phyloP scores from a whole-genome alignment of 1,140 invertebrate species.

The Meloidogyne chitwoodi region DNA sequence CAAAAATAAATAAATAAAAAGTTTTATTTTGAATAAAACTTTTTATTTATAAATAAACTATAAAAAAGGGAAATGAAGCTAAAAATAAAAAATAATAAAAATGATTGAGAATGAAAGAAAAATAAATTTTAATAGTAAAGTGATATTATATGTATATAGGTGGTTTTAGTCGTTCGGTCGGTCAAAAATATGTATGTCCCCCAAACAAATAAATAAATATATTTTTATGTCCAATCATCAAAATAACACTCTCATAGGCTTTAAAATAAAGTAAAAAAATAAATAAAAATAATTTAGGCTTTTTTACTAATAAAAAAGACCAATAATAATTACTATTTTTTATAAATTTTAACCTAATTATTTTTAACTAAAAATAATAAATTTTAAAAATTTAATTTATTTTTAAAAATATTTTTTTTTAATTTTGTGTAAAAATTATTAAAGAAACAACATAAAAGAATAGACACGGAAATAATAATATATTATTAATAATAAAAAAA shows the following conservation, averaged over 20 bases:
- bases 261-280: background rate
- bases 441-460: background rate
- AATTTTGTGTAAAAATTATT: no score
- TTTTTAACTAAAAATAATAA: no score
- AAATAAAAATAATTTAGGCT: background rate
- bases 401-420: no score
- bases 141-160: background rate
- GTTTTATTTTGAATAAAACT: no score
- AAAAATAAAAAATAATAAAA: background rate
- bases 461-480: no score
- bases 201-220: background rate
- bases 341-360: no score
- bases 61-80: background rate
- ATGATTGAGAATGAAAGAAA: background rate
- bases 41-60: background rate
- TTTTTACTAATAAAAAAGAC: background rate
- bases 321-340: background rate
- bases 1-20: no score
- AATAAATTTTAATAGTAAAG: background rate
- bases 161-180: background rate
- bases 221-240: background rate
- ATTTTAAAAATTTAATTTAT: background rate
- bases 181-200: background rate
- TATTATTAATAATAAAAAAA: background rate
- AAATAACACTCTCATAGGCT: background rate